Evolutionary conservation across 2,888 invertebrate species (phyloP).

Genomic region (Scaptodrosophila latifasciaeformis): DNA sequence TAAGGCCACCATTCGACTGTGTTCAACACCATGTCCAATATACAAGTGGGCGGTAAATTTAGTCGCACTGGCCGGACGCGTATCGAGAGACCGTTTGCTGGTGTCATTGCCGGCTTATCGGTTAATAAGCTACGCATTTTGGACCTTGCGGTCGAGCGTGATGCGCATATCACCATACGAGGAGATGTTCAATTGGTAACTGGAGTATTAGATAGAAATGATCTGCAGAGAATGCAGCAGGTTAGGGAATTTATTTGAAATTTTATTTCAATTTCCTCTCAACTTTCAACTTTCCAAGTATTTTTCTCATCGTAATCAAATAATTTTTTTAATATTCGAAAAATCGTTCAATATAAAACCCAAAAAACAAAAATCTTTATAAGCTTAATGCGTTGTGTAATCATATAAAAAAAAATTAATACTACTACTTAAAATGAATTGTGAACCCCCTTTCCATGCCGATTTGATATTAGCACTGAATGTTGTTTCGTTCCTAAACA

Average conservation of each 20-base stretch:
- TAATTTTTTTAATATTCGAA: constrained; percentile 58
- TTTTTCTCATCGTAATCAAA: constrained; percentile 71
- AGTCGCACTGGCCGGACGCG: constrained; percentile 78
- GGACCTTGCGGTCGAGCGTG: constrained; percentile 89
- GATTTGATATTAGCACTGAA: constrained; percentile 35
- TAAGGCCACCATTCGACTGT: constrained; percentile 88
- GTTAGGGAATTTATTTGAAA: constrained; percentile 78
- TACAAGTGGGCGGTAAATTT: constrained; percentile 89
- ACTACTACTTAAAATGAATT: constrained; percentile 1
- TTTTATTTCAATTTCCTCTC: constrained; percentile 71
- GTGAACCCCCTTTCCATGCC: constrained; percentile 48
- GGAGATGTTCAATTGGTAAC: constrained; percentile 90
- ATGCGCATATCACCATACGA: constrained; percentile 84
- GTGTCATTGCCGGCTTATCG: constrained; percentile 91
- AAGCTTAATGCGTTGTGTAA: constrained; percentile 49
- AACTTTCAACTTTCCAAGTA: constrained; percentile 73
- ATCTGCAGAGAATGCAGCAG: constrained; percentile 92
- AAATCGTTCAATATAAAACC: constrained; percentile 57
- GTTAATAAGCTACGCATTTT: constrained; percentile 89
- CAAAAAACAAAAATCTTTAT: constrained; percentile 36
- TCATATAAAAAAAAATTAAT: too few species aligned
- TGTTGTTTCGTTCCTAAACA: constrained; percentile 33
- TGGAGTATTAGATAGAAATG: constrained; percentile 84
- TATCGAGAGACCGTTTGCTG: constrained; percentile 88
- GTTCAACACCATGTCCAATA: constrained; percentile 93